Evolutionary conservation across 2,797 vertebrate genomes (phyloP), one percentile per base, ranked within the genome.

Genomic region (Schizopygopsis pylzovi): DNA sequence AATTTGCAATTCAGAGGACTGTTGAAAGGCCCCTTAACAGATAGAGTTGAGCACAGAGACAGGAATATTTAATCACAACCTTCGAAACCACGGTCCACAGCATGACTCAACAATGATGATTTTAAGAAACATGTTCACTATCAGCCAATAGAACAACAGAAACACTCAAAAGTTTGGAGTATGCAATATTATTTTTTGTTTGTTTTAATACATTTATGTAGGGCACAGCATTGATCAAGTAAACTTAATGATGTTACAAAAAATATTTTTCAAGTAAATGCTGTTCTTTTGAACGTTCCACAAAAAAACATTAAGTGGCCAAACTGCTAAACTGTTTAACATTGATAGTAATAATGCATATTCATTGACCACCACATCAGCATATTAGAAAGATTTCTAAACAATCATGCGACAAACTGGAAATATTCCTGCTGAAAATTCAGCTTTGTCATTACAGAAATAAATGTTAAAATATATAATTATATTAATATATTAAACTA

Each of bases 1-100:
- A 54, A 85, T 82, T 56, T 79, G 43, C 86, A 85, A 88, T 85
- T 90, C 59, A 87, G 59, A 45, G n/a, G 56, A 39, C 76, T 41
- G 52, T 37, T 87, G 45, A 65, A 79, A 85, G 52, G 76, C 47
- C 41, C 12, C 68, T 82, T 65, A 37, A 67, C 59, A 25, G 59
- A 61, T 13, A 61, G n/a, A 25, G n/a, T 25, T 61, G n/a, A 25
- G 28, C 63, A 65, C 28, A 37, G 63, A 67, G 63, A 67, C 28
- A 9, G 18, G 45, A 56, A 39, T 28, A 71, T 81, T 61, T 83
- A 41, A 61, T 33, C 86, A 61, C 71, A 70, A n/a, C 33, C 54
- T n/a, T 56, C 33, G 16, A 11, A 18, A 4, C 12, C 61, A 63
- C 25, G 59, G 16, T 37, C 33, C 65, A 67, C 65, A 67, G 65